phyloP scores from a whole-genome alignment of 2,113 vertebrate species.

The Oreochromis spilurus region DNA sequence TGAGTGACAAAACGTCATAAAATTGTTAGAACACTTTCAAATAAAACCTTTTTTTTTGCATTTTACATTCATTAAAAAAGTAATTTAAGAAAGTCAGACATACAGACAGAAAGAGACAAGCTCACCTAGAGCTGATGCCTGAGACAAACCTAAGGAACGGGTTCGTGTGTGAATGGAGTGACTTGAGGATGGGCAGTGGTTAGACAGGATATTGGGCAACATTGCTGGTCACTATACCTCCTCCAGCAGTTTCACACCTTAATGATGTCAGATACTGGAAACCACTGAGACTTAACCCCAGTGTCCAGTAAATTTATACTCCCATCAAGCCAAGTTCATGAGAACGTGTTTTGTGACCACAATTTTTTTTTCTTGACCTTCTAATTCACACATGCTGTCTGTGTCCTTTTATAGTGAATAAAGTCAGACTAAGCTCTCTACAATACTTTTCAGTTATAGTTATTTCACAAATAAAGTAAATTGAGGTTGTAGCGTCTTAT shows the following conservation, averaged over 20 bases:
- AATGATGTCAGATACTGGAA: background rate
- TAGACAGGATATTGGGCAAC: background rate
- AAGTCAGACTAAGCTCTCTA: background rate
- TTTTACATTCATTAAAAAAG: background rate
- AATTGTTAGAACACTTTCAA: rapidly evolving
- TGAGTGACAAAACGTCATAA: background rate
- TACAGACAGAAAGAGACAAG: background rate
- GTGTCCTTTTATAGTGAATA: background rate
- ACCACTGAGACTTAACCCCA: background rate
- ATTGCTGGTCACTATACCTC: background rate
- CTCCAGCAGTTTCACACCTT: background rate
- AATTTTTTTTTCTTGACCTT: background rate
- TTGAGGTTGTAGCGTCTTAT: background rate
- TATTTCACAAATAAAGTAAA: background rate
- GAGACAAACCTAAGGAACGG: background rate
- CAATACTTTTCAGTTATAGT: background rate
- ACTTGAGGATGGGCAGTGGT: background rate
- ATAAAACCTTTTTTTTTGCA: background rate
- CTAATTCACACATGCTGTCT: background rate
- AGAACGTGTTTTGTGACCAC: background rate
- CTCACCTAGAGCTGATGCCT: background rate
- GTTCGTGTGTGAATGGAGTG: background rate
- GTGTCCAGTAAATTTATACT: background rate
- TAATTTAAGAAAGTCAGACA: background rate
- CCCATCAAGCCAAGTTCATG: background rate